A percentile compares a stretch with the other conserved stretches of the same genome.
phyloP scores from a whole-genome alignment of 2,797 vertebrate genomes.

The Euphonia xanthogaster region DNA sequence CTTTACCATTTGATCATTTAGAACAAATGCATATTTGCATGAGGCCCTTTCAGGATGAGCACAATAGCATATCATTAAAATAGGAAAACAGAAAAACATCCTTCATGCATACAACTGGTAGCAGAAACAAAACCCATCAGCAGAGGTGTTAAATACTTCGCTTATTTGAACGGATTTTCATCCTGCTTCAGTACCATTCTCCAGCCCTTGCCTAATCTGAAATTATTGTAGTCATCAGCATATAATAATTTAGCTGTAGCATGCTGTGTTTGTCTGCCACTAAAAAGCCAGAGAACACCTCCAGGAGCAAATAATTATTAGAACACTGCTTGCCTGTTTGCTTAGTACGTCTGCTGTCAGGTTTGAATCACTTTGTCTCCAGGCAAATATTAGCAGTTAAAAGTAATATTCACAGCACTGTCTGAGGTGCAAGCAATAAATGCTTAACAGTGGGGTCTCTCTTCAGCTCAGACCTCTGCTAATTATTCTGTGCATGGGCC shows the following conservation, averaged over 20 bases:
- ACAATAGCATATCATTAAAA: not conserved
- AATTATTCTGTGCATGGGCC: not conserved
- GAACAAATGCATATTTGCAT: not conserved
- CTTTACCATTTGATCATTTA: not conserved
- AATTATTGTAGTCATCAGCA: not conserved
- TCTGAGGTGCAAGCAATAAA: not conserved
- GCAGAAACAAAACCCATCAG: not conserved
- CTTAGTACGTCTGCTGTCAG: not conserved
- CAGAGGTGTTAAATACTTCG: not conserved
- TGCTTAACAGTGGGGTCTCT: not conserved
- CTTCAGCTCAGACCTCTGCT: not conserved
- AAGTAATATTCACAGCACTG: not conserved
- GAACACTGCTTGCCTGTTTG: not conserved
- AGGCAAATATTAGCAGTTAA: not conserved
- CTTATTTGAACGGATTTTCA: constrained; percentile 10
- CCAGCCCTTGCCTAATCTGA: not conserved
- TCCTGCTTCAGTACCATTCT: not conserved
- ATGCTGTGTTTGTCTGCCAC: not conserved
- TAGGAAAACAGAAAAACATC: constrained; percentile 10
- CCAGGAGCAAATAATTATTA: constrained; percentile 6
- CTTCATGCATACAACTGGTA: not conserved
- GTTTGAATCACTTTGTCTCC: not conserved
- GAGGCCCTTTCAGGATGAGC: not conserved
- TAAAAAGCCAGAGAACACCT: not conserved
- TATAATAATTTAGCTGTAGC: constrained; percentile 2